Evolutionary conservation across 2,888 invertebrate genomes (phyloP), one percentile per base, ranked within the genome.

Genomic region (Sisyra terminalis): DNA sequence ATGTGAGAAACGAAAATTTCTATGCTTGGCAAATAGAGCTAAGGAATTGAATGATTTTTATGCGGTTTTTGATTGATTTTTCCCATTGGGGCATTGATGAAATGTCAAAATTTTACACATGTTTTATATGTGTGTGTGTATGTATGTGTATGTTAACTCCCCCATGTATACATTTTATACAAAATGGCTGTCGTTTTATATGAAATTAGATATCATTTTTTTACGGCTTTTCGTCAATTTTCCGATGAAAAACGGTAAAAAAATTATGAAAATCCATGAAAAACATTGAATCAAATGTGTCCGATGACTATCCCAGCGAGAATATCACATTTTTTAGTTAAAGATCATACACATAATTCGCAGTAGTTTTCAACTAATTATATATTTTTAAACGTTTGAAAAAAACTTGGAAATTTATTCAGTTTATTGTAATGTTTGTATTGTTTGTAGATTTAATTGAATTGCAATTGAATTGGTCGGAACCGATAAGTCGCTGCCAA

Each of bases 131-230:
- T 17, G n/a, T 18, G 11, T 37, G 37, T 24, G 15, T 41, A 34
- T 15, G n/a, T 13, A 32, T 34, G 37, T 24, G 15, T 41, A 34
- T 15, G n/a, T 13, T 16, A 32, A 41, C 41, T 41, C 41, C 41
- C 41, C 41, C 41, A 34, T 41, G 41, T 40, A 40, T 30, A 29
- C 14, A 16, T 16, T 40, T 11, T 34, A 32, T 41, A 41, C 41
- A 41, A 41, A 41, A 41, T 41, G 41, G 41, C 41, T 41, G 41
- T 41, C 41, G 41, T 30, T 41, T 41, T 34, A 41, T 16, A 34
- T 15, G 29, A n/a, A 17, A 35, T 41, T 15, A 41, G 29, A 41
- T 41, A 17, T 17, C 15, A 14, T 13, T 13, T 34, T 41, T 34
- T 13, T 18, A 29, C 15, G 29, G 34, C 34, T 32, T 41, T 41